A percentile compares a stretch with the other conserved stretches of the same genome.
phyloP scores from a whole-genome alignment of 2,888 invertebrate genomes.

The Drosophila dives region DNA sequence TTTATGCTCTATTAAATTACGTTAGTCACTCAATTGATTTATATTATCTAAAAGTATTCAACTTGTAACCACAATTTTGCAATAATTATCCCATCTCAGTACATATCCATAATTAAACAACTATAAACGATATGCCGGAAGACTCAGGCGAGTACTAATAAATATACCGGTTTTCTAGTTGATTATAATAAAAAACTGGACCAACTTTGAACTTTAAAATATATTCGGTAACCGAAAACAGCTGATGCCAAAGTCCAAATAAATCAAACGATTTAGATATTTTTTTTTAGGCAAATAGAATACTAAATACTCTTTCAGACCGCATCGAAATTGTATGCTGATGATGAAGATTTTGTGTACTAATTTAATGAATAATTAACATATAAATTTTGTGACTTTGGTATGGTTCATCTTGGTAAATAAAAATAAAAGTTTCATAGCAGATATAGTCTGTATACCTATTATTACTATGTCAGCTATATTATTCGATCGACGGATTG shows the following conservation, averaged over 20 bases:
- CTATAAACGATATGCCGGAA: conserved; percentile 5
- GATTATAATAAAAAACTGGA: conserved; percentile 18
- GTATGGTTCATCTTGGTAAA: neutral
- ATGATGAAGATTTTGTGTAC: neutral
- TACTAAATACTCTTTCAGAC: neutral
- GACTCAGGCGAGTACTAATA: conserved; percentile 4
- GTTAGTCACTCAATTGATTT: neutral
- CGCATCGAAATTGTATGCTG: neutral
- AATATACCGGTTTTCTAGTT: conserved; percentile 43
- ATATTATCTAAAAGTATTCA: neutral
- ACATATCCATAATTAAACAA: conserved; percentile 41
- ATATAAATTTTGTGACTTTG: neutral
- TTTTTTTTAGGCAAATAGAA: neutral
- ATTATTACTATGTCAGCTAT: too few relatives aligned
- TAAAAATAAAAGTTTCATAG: neutral
- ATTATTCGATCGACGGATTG: neutral
- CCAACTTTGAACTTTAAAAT: conserved; percentile 12
- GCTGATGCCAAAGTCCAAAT: conserved; percentile 35
- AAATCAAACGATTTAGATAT: neutral
- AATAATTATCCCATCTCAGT: conserved; percentile 6
- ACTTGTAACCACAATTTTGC: neutral
- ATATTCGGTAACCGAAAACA: conserved; percentile 6
- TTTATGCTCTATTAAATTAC: neutral
- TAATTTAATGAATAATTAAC: neutral
- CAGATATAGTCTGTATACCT: neutral